Conservation (phyloP, 2,113 vertebrate species). For the Butorides virescens region DNA sequence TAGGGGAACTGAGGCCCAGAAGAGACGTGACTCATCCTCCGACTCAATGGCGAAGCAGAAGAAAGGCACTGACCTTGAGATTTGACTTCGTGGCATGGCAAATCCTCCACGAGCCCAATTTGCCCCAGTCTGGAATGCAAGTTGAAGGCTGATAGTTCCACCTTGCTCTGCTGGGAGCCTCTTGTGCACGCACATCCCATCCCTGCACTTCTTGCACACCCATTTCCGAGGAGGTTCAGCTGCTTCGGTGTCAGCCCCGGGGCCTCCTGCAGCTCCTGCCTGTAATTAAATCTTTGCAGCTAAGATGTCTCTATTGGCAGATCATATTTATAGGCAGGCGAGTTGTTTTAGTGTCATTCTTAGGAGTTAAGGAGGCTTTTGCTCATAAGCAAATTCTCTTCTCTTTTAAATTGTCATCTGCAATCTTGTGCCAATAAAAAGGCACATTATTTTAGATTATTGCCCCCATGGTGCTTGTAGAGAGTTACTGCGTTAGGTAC, state of each 20-base stretch:
- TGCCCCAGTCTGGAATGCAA: background rate
- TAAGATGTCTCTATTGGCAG: background rate
- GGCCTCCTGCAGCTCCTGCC: conserved; percentile 18
- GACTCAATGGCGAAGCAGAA: background rate
- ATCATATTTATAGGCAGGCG: background rate
- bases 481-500: background rate
- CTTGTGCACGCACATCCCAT: accelerated
- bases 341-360: background rate
- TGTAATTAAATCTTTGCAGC: background rate
- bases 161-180: background rate
- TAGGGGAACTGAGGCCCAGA: background rate
- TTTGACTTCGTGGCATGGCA: accelerated
- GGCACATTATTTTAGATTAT: background rate
- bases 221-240: background rate
- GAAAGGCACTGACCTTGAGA: background rate
- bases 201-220: background rate
- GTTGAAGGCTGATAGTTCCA: accelerated
- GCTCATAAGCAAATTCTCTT: background rate
- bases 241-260: background rate
- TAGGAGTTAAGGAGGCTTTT: background rate
- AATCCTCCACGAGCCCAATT: background rate
- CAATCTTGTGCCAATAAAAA: background rate
- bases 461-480: background rate
- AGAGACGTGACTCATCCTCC: background rate
- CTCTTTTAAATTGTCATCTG: background rate